Base-by-base conservation (phyloP, 2,113 vertebrate genomes). In the Herpailurus yagouaroundi region DNA sequence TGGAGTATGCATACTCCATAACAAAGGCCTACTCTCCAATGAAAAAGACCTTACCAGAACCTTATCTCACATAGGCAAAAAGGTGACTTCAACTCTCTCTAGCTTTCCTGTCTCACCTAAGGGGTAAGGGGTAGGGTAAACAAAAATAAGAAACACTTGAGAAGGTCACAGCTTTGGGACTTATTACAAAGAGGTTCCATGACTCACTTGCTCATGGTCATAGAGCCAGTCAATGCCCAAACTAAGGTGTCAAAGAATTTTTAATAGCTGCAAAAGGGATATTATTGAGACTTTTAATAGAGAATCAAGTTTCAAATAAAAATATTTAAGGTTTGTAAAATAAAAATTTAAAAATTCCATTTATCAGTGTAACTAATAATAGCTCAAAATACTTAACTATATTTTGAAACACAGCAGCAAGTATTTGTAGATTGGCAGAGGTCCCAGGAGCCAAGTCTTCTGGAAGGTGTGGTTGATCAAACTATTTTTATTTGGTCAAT, bases 91-190 rank as follows among this genome's bases (percentile, higher is more conserved):
- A 86, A 12, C 13, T 6, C 6, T 14, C 45, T 52, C 45, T 19
- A 66, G n/a, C 29, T 63, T 68, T 55, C 45, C 60, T 38, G 52
- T 60, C 7, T 50, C 68, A 50, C 13, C 33, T 41, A 50, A 12
- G 10, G 41, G 23, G 21, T n/a, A 81, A 48, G 3, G 5, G 0
- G 5, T 3, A 1, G 3, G 21, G 9, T 48, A 2, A 38, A 63
- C 25, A 29, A 79, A 64, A 84, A 36, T 8, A 31, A 64, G n/a
- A 93, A 76, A 45, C 8, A 4, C 12, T 52, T 12, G 9, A 1
- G 9, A 83, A 77, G 45, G 27, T 19, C 71, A 77, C 71, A 27
- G 5, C 18, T 33, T 27, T 66, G 8, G 27, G 27, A 27, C 19
- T 19, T 55, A 29, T 5, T 63, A 79, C 81, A 50, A 12, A 38